Evolutionary conservation across 2,888 invertebrate genomes (phyloP).

Genomic region (Sesia apiformis): DNA sequence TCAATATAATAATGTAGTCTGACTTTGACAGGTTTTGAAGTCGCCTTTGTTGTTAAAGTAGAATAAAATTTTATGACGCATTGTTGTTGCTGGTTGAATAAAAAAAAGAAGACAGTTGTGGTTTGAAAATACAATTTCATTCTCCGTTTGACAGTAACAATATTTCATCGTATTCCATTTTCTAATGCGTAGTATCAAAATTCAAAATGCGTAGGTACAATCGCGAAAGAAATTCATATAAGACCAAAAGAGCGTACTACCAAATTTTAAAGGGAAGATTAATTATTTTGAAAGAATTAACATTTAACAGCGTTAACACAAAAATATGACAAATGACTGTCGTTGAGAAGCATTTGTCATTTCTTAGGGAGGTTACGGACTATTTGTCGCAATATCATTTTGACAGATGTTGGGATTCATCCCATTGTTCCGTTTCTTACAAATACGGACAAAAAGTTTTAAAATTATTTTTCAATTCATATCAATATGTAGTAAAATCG

Average conservation of each 20-base stretch:
- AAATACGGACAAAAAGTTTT: no score
- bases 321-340: slow-evolving; percentile 33
- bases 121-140: background rate
- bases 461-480: no score
- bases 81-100: slow-evolving; percentile 24
- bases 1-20: background rate
- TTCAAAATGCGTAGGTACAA: no score
- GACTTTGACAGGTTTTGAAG: background rate
- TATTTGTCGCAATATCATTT: slow-evolving; percentile 31
- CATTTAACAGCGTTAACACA: background rate
- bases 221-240: no score
- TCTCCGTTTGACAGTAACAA: background rate
- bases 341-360: slow-evolving; percentile 40
- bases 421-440: slow-evolving; percentile 19
- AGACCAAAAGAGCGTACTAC: no score
- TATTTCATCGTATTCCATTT: background rate
- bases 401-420: slow-evolving; percentile 35
- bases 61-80: slow-evolving; percentile 22
- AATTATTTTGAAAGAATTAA: background rate
- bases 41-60: background rate
- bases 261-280: no score
- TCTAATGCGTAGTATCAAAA: no score
- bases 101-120: slow-evolving; percentile 17
- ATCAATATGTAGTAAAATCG: no score
- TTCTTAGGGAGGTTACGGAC: slow-evolving; percentile 14